These are phyloP conservation scores for Bellardia bayeri DNA, from an alignment of 2,888 invertebrate species.

Conservation along the genomic window DNA sequence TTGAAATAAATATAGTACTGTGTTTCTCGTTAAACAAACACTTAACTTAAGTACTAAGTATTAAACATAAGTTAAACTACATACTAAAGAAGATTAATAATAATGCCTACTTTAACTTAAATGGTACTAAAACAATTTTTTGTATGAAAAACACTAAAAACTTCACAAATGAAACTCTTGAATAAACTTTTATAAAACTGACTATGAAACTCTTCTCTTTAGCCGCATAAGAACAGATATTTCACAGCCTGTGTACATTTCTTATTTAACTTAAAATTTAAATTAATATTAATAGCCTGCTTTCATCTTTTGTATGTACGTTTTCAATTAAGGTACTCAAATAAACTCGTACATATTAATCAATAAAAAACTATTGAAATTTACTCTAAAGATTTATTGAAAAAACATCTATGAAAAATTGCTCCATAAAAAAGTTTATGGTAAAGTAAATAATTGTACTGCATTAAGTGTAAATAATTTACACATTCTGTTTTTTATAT, in stretches of 20 bases:
- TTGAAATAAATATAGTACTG: not conserved
- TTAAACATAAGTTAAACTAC: not conserved
- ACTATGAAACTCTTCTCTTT: not conserved
- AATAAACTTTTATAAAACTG: not conserved
- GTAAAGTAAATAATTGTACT: conserved; percentile 61
- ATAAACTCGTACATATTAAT: conserved; percentile 24
- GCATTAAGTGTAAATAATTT: conserved; percentile 70
- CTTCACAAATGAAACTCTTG: not conserved
- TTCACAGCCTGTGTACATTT: not conserved
- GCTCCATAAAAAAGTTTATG: conserved; percentile 52
- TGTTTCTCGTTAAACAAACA: not conserved
- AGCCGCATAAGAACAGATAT: not conserved
- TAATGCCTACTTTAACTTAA: not conserved
- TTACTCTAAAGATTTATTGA: conserved; percentile 49
- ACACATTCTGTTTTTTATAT: conserved; percentile 51
- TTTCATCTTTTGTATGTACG: conserved; percentile 40
- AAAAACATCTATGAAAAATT: conserved; percentile 54
- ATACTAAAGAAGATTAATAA: not conserved
- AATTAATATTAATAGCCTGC: conserved; percentile 36
- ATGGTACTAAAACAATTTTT: not conserved
- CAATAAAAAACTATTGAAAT: conserved; percentile 51
- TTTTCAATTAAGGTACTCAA: conserved; percentile 47
- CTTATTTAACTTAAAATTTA: not conserved
- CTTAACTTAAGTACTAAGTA: conserved; percentile 8
- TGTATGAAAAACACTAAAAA: not conserved